phyloP scores from a whole-genome alignment of 1,140 invertebrate species.

The Cherax destructor region DNA sequence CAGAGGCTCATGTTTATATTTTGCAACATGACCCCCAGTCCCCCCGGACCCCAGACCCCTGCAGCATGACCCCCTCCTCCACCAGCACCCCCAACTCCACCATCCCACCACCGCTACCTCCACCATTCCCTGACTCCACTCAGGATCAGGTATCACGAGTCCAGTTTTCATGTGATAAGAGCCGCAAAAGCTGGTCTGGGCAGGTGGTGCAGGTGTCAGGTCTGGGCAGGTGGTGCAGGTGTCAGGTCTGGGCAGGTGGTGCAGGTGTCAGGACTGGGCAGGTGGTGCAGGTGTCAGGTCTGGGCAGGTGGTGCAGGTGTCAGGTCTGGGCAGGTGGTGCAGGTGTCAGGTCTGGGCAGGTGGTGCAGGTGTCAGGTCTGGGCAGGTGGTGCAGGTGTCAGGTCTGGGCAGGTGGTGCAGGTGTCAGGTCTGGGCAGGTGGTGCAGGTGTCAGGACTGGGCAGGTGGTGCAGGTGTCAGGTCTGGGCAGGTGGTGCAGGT shows the following conservation, averaged over 20 bases:
- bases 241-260: too few species aligned
- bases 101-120: too few species aligned
- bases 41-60: neutral
- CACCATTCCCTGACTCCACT: too few species aligned
- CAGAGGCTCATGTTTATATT: too few species aligned
- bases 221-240: too few species aligned
- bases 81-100: neutral
- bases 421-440: too few species aligned
- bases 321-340: neutral
- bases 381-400: too few species aligned
- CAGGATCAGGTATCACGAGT: neutral
- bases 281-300: neutral
- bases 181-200: neutral
- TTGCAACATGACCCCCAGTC: neutral
- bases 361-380: neutral
- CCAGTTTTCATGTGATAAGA: neutral
- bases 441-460: neutral
- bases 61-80: neutral
- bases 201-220: neutral
- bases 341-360: neutral
- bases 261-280: neutral
- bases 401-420: too few species aligned
- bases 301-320: neutral
- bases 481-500: neutral
- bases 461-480: neutral